Evolutionary conservation across 2,797 vertebrate genomes (phyloP), one percentile per base, ranked within the genome.

Genomic region (Typhlichthys subterraneus): DNA sequence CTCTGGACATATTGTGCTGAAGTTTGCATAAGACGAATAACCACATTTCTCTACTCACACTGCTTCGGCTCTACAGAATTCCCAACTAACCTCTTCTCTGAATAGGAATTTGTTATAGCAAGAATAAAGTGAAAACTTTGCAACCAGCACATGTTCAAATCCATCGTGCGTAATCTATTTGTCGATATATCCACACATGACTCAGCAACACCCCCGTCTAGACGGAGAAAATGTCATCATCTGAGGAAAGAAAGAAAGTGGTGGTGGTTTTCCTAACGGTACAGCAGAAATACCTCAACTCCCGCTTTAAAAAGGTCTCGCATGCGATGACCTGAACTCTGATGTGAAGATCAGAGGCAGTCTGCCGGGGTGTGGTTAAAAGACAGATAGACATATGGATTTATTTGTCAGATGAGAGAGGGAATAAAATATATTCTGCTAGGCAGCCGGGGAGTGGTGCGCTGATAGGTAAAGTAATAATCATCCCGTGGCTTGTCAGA

Each of bases 401-500:
- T 71, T 72, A 59, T 60, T 79, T 51, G 29, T 51, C 66, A 10
- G 38, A 17, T 68, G 15, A 9, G 2, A 68, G 38, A 51, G 77
- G 19, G 65, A 67, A 75, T 55, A 51, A 74, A 70, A 72, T 66
- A 56, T 63, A 84, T 67, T 53, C 59, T 63, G 58, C 55, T 50
- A 31, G 12, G 29, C 33, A 76, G 15, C 14, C n/a, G 38, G 65
- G 23, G 50, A 61, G 45, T 61, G 51, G 14, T 58, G 60, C 51
- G 67, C 56, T 75, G 69, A 76, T 73, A 80, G 63, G 61, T 76
- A 75, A 86, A 75, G 72, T 67, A 76, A 83, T 85, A 79, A 85
- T 81, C 49, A 75, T 81, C 62, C 72, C 56, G 61, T 69, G 59
- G 61, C 59, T 61, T 75, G 66, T 76, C 68, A 77, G 70, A 79